Percentiles rank a stretch among this genome's conserved stretches.
Evolutionary conservation across 2,888 invertebrate genomes (phyloP).

Genomic region (Azorinus chamasolen): DNA sequence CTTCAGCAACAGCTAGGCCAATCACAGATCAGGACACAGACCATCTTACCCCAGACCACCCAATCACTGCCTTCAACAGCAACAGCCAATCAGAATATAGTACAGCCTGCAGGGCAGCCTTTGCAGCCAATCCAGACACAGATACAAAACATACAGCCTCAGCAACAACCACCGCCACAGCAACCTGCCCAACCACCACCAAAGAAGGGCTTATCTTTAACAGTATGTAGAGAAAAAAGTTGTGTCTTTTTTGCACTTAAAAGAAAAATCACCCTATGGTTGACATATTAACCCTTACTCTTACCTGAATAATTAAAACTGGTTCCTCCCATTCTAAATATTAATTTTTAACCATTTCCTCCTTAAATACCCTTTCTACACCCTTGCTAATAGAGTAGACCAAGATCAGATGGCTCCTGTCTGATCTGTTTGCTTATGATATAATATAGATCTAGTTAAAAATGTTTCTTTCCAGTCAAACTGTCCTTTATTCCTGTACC

Average conservation of each 20-base stretch:
- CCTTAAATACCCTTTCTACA: too few relatives aligned
- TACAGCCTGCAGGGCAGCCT: constrained; percentile 50
- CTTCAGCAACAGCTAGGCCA: constrained; percentile 81
- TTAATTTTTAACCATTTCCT: too few relatives aligned
- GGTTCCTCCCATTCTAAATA: too few relatives aligned
- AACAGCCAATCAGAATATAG: constrained; percentile 54
- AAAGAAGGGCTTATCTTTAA: constrained; percentile 85
- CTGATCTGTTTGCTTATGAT: too few relatives aligned
- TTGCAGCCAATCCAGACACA: constrained; percentile 53
- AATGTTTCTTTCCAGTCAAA: too few relatives aligned
- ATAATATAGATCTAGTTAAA: too few relatives aligned
- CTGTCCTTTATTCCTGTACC: too few relatives aligned
- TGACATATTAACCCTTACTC: too few relatives aligned
- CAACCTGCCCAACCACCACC: constrained; percentile 59
- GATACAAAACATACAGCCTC: constrained; percentile 27
- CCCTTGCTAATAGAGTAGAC: too few relatives aligned
- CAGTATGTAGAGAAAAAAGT: constrained; percentile 74
- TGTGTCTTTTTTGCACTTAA: not conserved
- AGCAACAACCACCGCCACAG: constrained; percentile 51
- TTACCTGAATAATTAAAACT: too few relatives aligned
- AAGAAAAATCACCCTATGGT: too few relatives aligned
- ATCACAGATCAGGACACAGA: constrained; percentile 75
- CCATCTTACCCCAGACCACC: constrained; percentile 10
- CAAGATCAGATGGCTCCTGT: too few relatives aligned
- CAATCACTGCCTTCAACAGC: constrained; percentile 33